phyloP scores from a whole-genome alignment of 2,113 vertebrate species.

The Vicugna pacos region DNA sequence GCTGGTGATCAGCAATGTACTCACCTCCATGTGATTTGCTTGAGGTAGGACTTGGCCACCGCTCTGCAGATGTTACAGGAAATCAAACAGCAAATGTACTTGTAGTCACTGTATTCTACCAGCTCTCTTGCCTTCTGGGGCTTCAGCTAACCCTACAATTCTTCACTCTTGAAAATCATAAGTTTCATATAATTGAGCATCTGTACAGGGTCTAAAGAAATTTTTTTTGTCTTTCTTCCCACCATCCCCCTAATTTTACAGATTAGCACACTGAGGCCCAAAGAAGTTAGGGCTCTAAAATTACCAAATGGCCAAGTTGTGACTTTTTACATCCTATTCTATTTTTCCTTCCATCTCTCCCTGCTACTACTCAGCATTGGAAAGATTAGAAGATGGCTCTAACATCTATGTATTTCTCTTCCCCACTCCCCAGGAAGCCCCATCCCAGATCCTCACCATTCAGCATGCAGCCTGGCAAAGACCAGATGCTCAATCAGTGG shows the following conservation, averaged over 20 bases:
- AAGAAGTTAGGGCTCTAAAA: not conserved
- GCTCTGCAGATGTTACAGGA: not conserved
- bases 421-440: not conserved
- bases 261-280: not conserved
- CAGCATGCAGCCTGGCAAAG: not conserved
- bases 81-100: not conserved
- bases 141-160: not conserved
- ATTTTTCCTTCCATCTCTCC: not conserved
- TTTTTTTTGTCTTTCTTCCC: not conserved
- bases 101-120: not conserved
- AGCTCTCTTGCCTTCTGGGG: not conserved
- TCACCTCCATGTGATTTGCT: not conserved
- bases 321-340: not conserved
- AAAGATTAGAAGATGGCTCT: not conserved
- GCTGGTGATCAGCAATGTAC: not conserved
- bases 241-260: not conserved
- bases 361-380: not conserved
- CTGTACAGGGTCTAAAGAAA: not conserved
- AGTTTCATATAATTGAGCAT: not conserved
- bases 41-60: not conserved
- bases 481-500: not conserved
- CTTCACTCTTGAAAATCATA: slow-evolving; percentile 30
- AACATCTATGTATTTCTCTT: not conserved
- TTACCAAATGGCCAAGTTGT: not conserved
- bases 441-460: not conserved